These are phyloP conservation scores for Tachyglossus aculeatus DNA, from an alignment of 2,797 vertebrate species.

Conservation along the genomic window DNA sequence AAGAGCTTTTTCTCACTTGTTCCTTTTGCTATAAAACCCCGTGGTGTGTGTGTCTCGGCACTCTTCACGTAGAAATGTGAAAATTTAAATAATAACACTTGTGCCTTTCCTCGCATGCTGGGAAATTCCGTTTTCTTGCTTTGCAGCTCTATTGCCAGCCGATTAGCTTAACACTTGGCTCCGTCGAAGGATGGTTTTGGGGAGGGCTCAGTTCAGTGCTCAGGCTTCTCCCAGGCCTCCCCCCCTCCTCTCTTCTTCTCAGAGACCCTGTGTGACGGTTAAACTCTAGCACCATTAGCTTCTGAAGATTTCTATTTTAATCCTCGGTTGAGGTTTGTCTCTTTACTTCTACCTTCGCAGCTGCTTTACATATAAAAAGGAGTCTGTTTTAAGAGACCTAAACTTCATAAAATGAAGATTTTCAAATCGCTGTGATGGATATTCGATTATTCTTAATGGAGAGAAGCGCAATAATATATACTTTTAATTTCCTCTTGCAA, in stretches of 20 bases:
- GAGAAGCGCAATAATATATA: conserved; percentile 12
- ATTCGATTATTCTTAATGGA: conserved; percentile 8
- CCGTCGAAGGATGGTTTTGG: background rate
- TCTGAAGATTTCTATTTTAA: background rate
- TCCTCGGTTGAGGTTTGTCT: conserved; percentile 6
- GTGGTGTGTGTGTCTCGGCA: background rate
- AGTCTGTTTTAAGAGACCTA: conserved; percentile 25
- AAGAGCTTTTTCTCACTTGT: background rate
- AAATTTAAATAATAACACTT: background rate
- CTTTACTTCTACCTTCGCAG: background rate
- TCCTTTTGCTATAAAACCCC: background rate
- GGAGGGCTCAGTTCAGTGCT: background rate
- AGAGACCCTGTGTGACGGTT: background rate
- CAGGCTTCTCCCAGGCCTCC: background rate
- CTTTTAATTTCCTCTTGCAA: conserved; percentile 26
- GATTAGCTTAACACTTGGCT: background rate
- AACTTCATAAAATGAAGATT: conserved; percentile 17
- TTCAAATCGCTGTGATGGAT: conserved; percentile 18
- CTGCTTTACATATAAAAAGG: conserved; percentile 6
- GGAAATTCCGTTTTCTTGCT: background rate
- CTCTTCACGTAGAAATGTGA: background rate
- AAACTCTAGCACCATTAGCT: background rate
- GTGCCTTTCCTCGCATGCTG: background rate
- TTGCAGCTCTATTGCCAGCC: background rate
- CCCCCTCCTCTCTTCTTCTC: background rate